Percentiles rank a stretch among this genome's conserved stretches.
These are phyloP conservation scores for Plodia interpunctella DNA, from an alignment of 1,140 invertebrate genomes.

Conservation along the genomic window DNA sequence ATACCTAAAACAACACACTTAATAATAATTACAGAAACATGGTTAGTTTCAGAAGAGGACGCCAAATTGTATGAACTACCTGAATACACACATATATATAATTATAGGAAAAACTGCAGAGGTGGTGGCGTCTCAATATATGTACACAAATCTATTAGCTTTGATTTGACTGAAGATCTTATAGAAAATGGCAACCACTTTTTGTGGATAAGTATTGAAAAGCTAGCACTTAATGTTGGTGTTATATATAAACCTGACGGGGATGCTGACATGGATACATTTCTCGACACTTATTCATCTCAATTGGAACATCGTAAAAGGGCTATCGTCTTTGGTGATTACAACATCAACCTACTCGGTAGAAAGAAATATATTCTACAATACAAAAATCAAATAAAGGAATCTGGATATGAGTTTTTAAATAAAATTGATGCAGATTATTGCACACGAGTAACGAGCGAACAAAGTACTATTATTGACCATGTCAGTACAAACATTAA, in stretches of 20 bases:
- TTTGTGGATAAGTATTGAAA: not conserved
- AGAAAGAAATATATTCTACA: too few relatives aligned
- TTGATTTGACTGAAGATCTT: not conserved
- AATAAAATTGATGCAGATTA: too few relatives aligned
- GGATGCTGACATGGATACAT: too few relatives aligned
- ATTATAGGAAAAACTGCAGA: conserved; percentile 12
- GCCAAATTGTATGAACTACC: conserved; percentile 7
- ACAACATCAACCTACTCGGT: too few relatives aligned
- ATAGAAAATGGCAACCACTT: not conserved
- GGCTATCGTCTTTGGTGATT: too few relatives aligned
- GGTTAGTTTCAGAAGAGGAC: conserved; percentile 15
- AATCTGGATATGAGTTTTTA: too few relatives aligned
- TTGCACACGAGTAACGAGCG: not conserved
- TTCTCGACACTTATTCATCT: too few relatives aligned
- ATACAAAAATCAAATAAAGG: too few relatives aligned
- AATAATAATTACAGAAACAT: conserved; percentile 19
- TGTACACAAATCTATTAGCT: not conserved
- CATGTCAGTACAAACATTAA: not conserved
- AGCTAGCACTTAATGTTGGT: too few relatives aligned
- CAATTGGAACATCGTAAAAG: too few relatives aligned
- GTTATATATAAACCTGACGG: too few relatives aligned
- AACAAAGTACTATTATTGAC: not conserved
- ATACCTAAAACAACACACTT: conserved; percentile 5
- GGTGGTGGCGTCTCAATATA: conserved; percentile 3
- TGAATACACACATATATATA: conserved; percentile 19